These are phyloP conservation scores for Labrus mixtus DNA, from an alignment of 2,113 vertebrate species.

Conservation along the genomic window DNA sequence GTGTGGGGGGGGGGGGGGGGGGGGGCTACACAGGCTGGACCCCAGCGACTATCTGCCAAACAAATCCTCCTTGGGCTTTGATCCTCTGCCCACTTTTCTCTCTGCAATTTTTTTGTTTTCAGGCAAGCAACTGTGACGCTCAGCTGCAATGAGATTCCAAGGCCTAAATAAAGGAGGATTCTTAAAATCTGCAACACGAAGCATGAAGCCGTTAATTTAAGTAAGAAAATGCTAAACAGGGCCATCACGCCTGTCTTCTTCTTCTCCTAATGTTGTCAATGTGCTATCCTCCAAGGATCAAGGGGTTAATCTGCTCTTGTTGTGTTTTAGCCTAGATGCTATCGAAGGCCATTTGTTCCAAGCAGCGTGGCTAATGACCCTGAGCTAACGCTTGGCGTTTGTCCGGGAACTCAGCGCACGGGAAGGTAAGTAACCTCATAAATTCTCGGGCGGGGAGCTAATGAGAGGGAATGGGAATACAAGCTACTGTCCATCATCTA, in stretches of 20 bases:
- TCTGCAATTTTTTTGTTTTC: constrained; percentile 64
- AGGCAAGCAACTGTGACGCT: constrained; percentile 71
- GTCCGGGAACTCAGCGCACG: constrained; percentile 63
- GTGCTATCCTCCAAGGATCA: constrained; percentile 58
- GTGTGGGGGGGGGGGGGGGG: constrained; percentile 9
- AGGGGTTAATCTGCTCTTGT: constrained; percentile 79
- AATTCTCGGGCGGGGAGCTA: constrained; percentile 68
- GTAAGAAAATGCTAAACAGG: constrained; percentile 11
- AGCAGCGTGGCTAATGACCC: constrained; percentile 83
- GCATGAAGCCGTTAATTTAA: constrained; percentile 9
- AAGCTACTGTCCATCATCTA: constrained; percentile 75
- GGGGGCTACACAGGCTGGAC: constrained; percentile 52
- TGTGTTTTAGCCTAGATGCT: constrained; percentile 78
- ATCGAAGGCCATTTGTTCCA: constrained; percentile 82
- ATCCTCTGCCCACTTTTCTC: constrained; percentile 72
- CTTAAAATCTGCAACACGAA: constrained; percentile 28
- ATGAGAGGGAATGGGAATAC: constrained; percentile 76
- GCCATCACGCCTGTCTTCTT: constrained; percentile 8
- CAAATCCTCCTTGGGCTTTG: constrained; percentile 73
- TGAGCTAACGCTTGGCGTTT: constrained; percentile 66
- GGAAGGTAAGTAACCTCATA: constrained; percentile 78
- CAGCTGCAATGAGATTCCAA: constrained; percentile 55
- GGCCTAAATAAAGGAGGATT: constrained; percentile 6
- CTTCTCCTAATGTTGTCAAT: constrained; percentile 44
- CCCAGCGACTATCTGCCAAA: constrained; percentile 66